These are phyloP conservation scores for Lerista edwardsae DNA, from an alignment of 2,797 vertebrate species.

Conservation along the genomic window DNA sequence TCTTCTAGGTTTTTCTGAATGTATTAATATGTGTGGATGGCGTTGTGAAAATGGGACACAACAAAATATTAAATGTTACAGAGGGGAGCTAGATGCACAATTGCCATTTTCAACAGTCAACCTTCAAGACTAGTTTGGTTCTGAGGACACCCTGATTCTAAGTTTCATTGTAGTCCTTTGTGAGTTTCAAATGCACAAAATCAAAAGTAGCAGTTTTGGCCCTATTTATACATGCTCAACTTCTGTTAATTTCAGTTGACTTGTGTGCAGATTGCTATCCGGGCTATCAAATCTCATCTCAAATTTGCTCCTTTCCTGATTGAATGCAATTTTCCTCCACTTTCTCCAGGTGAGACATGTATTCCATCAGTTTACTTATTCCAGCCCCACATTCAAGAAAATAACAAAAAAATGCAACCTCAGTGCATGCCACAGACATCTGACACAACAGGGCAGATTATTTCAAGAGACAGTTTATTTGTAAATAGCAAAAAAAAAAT, in stretches of 20 bases:
- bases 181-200: slow-evolving; percentile 27
- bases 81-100: no score
- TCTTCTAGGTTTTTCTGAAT: no score
- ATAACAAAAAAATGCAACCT: slow-evolving; percentile 75
- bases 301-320: slow-evolving; percentile 30
- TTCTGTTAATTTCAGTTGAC: background rate
- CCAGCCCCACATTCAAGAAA: slow-evolving; percentile 73
- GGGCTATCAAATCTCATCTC: background rate
- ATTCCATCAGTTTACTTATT: slow-evolving; percentile 67
- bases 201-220: background rate
- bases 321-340: slow-evolving; percentile 24
- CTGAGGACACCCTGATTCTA: rapidly evolving
- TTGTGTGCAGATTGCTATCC: background rate
- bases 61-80: no score
- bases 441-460: slow-evolving; percentile 60
- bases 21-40: background rate
- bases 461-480: slow-evolving; percentile 80
- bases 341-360: slow-evolving; percentile 63
- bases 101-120: background rate
- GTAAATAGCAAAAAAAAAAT: slow-evolving; percentile 83
- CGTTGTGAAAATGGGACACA: background rate
- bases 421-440: slow-evolving; percentile 80
- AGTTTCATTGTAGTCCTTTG: slow-evolving; percentile 34
- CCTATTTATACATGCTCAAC: background rate
- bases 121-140: no score